Conservation (phyloP, 2,888 invertebrate species). For the Eupeodes latifasciatus region DNA sequence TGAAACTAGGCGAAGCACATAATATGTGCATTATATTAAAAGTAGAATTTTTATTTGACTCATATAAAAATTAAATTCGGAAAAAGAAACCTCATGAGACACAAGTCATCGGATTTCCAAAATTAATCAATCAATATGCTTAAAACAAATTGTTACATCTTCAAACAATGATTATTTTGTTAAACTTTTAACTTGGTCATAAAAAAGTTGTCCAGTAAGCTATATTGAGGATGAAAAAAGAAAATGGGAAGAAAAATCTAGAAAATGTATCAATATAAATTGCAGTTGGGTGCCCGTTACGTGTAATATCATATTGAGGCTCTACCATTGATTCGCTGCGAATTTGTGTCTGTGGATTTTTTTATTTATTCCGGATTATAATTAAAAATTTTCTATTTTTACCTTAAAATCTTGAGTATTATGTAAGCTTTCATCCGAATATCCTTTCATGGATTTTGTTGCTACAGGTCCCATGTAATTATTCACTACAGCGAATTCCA, state of each 20-base stretch:
- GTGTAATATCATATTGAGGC: constrained; percentile 93
- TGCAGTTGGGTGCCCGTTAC: constrained; percentile 91
- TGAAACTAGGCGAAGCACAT: no score
- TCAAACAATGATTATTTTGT: no score
- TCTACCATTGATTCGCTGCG: constrained; percentile 88
- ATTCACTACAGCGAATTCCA: constrained; percentile 96
- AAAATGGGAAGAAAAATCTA: constrained; percentile 94
- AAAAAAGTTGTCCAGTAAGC: constrained; percentile 95
- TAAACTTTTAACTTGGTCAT: constrained; percentile 77
- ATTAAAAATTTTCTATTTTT: constrained; percentile 41
- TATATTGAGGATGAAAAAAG: constrained; percentile 94
- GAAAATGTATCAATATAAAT: constrained; percentile 94
- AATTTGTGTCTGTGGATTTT: constrained; percentile 84
- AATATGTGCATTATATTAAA: no score
- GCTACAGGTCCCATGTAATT: constrained; percentile 94
- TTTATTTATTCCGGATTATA: background rate
- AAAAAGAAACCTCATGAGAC: no score
- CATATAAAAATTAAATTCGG: no score
- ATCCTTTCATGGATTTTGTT: constrained; percentile 95
- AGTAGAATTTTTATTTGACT: no score
- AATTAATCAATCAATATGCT: no score
- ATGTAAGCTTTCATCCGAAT: constrained; percentile 92
- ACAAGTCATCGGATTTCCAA: no score
- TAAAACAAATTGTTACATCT: no score
- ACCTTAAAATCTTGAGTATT: constrained; percentile 92